Evolutionary conservation across 2,113 vertebrate species (phyloP), one percentile per base, ranked within the genome.

Genomic region (Lepisosteus oculatus): DNA sequence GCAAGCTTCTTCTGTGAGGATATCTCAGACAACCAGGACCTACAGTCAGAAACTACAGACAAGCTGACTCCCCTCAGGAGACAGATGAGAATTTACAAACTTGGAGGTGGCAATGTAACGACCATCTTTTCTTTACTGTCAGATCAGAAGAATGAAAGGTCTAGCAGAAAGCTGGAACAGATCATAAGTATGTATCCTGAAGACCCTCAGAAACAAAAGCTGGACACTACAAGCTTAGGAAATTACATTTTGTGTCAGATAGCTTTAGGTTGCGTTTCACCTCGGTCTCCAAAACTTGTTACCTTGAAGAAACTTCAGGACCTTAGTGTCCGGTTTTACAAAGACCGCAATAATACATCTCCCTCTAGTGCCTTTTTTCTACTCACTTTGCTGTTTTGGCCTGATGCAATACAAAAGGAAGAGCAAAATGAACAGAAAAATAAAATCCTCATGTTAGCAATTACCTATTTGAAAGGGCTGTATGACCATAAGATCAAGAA

Each of bases 371-470:
- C 87, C 41, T 61, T 78, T 0, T 90, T 92, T 67, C 59, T 93
- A 73, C 85, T 88, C 41, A 83, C 80, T 0, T 78, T 92, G 45
- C 69, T 93, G 5, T 87, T 89, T 75, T 93, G 92, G 91, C 90
- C 90, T 15, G 90, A 93, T 3, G 80, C 81, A 0, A 71, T 72
- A 11, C 14, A 83, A 59, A 85, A 88, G 54, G 0, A 69, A 77
- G 77, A 86, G 3, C 71, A 77, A 5, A 83, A 73, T 15, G 11
- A 78, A 0, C 44, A 67, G 0, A 84, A 86, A 51, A 72, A 80
- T 0, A 47, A 77, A 11, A 87, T 87, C 51, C 79, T 92, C 7
- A 80, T 63, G 55, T 72, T 68, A 6, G 89, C 91, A 4, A 85
- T 91, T 2, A 74, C 83, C 72, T 78, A 72, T 0, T 62, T 90